phyloP scores from a whole-genome alignment of 2,113 vertebrate species.

The Bujurquina vittata region DNA sequence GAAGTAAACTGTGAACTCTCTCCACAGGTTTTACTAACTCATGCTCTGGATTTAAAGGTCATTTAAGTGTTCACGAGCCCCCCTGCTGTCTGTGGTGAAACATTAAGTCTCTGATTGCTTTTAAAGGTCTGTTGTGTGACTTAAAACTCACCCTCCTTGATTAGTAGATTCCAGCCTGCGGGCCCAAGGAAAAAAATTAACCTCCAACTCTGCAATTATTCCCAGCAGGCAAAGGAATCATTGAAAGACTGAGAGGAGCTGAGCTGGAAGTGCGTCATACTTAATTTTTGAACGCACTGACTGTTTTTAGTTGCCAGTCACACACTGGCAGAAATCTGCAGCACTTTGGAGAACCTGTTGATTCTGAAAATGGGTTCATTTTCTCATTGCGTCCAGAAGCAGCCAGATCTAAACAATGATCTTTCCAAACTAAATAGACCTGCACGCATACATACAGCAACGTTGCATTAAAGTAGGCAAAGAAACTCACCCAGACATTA shows the following conservation, averaged over 20 bases:
- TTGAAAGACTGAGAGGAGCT: slow-evolving; percentile 2
- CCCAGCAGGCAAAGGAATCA: neutral
- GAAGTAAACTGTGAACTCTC: neutral
- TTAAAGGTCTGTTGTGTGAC: neutral
- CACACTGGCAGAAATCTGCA: slow-evolving; percentile 9
- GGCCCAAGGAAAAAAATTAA: slow-evolving; percentile 26
- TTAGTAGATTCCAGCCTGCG: neutral
- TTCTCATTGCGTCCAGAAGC: slow-evolving; percentile 29
- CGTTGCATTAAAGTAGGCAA: neutral
- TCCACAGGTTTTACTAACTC: neutral
- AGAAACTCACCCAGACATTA: neutral
- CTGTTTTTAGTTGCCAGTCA: slow-evolving; percentile 10
- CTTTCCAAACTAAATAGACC: slow-evolving; percentile 12
- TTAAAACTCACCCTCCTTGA: neutral
- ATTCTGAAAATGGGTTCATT: slow-evolving; percentile 9
- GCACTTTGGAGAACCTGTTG: slow-evolving; percentile 15
- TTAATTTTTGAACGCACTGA: slow-evolving; percentile 10
- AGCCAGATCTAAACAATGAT: neutral
- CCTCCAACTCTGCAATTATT: slow-evolving; percentile 38
- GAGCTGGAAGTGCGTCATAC: slow-evolving; percentile 43
- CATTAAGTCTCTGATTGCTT: neutral
- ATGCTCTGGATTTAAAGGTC: neutral
- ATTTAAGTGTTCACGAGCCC: too few relatives aligned
- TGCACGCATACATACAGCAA: neutral
- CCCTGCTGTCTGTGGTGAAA: neutral